Evolutionary conservation across 1,140 invertebrate genomes (phyloP).

Genomic region (Philaenus spumarius): DNA sequence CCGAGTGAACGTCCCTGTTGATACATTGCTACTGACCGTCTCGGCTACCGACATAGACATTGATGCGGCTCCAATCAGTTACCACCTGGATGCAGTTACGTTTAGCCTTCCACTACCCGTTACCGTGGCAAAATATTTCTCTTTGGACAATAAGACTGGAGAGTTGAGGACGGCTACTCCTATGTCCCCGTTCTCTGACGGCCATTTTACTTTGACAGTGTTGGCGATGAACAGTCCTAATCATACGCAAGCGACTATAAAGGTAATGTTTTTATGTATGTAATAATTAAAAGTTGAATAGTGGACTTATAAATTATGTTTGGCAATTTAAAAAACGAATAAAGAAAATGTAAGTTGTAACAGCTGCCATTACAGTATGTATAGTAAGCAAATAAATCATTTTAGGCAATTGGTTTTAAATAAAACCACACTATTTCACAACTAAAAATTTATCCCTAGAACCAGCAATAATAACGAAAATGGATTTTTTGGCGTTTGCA

Average conservation of each 20-base stretch:
- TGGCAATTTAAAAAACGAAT: no score
- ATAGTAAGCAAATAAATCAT: no score
- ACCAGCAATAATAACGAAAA: no score
- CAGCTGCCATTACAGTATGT: no score
- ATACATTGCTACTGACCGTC: slow-evolving; percentile 58
- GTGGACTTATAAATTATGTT: no score
- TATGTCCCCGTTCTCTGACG: slow-evolving; percentile 62
- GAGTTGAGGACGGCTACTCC: slow-evolving; percentile 61
- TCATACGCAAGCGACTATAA: slow-evolving; percentile 47
- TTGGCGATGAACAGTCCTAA: slow-evolving; percentile 55
- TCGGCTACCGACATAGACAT: slow-evolving; percentile 61
- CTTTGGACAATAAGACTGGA: slow-evolving; percentile 55
- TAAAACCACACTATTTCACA: no score
- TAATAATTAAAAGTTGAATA: no score
- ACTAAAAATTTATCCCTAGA: no score
- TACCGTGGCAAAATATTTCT: slow-evolving; percentile 37
- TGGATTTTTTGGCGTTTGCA: no score
- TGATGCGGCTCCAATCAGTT: slow-evolving; percentile 54
- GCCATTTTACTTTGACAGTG: slow-evolving; percentile 55
- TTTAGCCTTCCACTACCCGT: slow-evolving; percentile 46
- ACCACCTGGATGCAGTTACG: slow-evolving; percentile 53
- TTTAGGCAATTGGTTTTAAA: no score
- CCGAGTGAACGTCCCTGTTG: slow-evolving; percentile 64
- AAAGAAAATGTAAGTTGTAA: no score
- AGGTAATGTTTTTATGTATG: no score